These are phyloP conservation scores for Lepas anatifera DNA, from an alignment of 2,888 invertebrate genomes.

Conservation along the genomic window DNA sequence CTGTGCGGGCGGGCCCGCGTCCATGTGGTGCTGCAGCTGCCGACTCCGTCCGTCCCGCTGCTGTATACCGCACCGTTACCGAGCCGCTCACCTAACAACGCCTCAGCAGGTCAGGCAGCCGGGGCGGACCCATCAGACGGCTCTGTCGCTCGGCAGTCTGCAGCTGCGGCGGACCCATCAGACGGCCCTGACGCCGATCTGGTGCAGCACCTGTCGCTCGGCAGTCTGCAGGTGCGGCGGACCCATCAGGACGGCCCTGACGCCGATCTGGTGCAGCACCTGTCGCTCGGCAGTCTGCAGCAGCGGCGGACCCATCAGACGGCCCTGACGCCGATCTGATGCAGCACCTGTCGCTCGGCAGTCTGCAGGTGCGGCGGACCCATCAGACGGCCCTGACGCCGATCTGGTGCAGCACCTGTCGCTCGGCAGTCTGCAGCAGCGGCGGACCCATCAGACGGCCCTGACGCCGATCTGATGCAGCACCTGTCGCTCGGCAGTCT, in stretches of 20 bases:
- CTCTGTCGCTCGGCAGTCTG: slow-evolving; percentile 40
- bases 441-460: slow-evolving; percentile 30
- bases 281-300: slow-evolving; percentile 45
- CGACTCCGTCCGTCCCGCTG: no score
- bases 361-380: slow-evolving; percentile 47
- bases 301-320: slow-evolving; percentile 39
- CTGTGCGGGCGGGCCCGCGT: no score
- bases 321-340: slow-evolving; percentile 23
- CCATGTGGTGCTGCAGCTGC: no score
- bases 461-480: slow-evolving; percentile 30
- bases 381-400: slow-evolving; percentile 18
- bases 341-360: slow-evolving; percentile 42
- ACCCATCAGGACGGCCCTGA: slow-evolving; percentile 14
- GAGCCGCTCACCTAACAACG: no score
- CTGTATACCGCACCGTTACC: no score
- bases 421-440: slow-evolving; percentile 47
- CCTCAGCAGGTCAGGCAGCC: background rate
- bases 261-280: slow-evolving; percentile 32
- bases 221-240: slow-evolving; percentile 45
- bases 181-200: slow-evolving; percentile 21
- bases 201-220: slow-evolving; percentile 42
- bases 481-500: slow-evolving; percentile 42
- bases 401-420: slow-evolving; percentile 36
- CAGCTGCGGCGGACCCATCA: background rate
- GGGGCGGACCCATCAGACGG: background rate